Base-by-base conservation (phyloP, 1,140 invertebrate species). In the Drosophila suzukii region DNA sequence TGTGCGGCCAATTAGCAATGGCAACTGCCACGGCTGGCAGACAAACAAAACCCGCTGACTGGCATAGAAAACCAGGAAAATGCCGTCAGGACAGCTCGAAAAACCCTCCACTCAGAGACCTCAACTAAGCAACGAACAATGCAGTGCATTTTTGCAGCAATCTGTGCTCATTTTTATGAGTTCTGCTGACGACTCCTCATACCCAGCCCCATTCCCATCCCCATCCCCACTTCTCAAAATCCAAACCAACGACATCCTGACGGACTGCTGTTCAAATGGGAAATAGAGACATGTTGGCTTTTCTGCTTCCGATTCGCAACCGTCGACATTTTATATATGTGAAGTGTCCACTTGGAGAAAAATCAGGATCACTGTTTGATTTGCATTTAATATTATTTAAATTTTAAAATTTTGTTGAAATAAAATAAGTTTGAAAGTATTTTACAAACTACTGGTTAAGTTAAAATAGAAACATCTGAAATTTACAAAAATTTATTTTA, bases 231-330 rank as follows among this genome's bases (percentile, higher is more conserved):
- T 72, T 58, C 78, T 66, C 50, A 30, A 51, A 47, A 47, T 12
- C 44, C 44, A 13, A 49, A 41, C 20, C 27, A 70, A 38, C 24
- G 71, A 65, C 71, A 49, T 36, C n/a, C 63, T 46, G 73, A 68
- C 71, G 58, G 83, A 76, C 57, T 75, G 62, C 71, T 62, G 51
- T 72, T 88, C 70, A 82, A 73, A 86, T 88, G 83, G 67, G 83
- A 86, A 86, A 88, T 88, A 88, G 79, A 88, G 84, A 88, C 80
- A 89, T 88, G 84, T 89, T 88, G 84, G 84, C 81, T 88, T 89
- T 88, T 70, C 84, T 71, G 84, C 84, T 81, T 88, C 74, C 80
- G 84, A 89, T 78, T 80, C 54, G 80, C 80, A 84, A 76, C 78
- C 77, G 84, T 81, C 80, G 73, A 67, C 73, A 67, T 75, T 89